Evolutionary conservation across 1,140 invertebrate genomes (phyloP), one percentile per base, ranked within the genome.

Genomic region (Ctenoplectra terminalis): DNA sequence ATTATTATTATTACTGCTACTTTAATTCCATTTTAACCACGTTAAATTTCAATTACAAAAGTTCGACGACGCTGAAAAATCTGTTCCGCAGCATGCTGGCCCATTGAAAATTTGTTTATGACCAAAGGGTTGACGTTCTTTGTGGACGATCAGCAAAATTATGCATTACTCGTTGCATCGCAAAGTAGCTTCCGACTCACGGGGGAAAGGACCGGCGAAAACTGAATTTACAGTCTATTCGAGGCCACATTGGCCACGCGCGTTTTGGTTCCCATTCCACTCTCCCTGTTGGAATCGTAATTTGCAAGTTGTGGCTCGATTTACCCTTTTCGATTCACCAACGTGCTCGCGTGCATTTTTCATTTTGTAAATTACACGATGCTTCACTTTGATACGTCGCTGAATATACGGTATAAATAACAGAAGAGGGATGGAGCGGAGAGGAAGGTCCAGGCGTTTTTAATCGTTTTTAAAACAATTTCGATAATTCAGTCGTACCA

Each of bases 91-190:
- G 54, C 40, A 40, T 9, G 40, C 56, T 73, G 50, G 31, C 17
- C 40, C 11, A 48, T 15, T n/a, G 52, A 60, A 67, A 81, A 75
- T 81, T 75, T 75, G 71, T 81, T 75, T 76, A 56, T 29, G 29
- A 29, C 20, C 60, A 73, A 73, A 75, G 34, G 71, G 70, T 20
- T 8, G 77, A 29, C 11, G 77, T 73, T 80, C 77, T 80, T 80
- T 80, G 77, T 80, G 58, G 77, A 50, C 77, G 77, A 80, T 80
- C 77, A 61, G 70, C 37, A 58, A 80, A 80, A 80, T 80, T 80
- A 80, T 80, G 77, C 77, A 73, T 80, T 40, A 26, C 77, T 80
- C 77, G 77, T 80, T 80, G 77, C 77, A 73, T 80, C 77, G 70
- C 58, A 80, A 80, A 80, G 69, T 54, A 80, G 69, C 77, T 61